Conservation (phyloP, 92 coral and sea anemone species). For the Porites divaricata region DNA sequence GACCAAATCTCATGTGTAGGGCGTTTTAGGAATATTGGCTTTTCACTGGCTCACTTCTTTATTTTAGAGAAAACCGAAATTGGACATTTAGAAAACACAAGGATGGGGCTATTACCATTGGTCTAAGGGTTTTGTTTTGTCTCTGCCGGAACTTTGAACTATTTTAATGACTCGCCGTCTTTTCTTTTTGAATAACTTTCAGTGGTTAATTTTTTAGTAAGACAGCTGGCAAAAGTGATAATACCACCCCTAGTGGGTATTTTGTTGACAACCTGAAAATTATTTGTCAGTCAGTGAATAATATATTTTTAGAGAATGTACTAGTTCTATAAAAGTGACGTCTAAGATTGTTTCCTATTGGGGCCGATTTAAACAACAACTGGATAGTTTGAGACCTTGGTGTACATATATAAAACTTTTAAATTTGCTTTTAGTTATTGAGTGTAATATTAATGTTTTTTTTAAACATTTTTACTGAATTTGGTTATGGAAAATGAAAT, state of each 20-base stretch:
- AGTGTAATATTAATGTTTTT: background rate
- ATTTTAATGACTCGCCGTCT: background rate
- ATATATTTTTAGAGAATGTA: background rate
- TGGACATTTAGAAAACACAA: constrained; percentile 8
- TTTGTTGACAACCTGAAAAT: constrained; percentile 5
- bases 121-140: constrained; percentile 34
- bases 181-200: constrained; percentile 22
- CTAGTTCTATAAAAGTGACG: background rate
- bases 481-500: constrained; percentile 12
- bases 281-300: constrained; percentile 15
- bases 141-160: constrained; percentile 9
- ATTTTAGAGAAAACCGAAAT: background rate
- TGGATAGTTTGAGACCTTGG: background rate
- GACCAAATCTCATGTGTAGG: constrained; percentile 16
- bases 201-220: constrained; percentile 31
- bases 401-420: background rate
- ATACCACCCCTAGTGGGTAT: constrained; percentile 15
- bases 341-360: background rate
- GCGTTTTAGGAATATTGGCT: constrained; percentile 8
- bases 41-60: background rate
- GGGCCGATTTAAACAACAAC: too few relatives aligned
- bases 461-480: background rate
- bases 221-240: constrained; percentile 22
- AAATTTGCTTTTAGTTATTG: background rate
- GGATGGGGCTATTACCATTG: background rate